These are phyloP conservation scores for Ophion ventricosus DNA, from an alignment of 2,888 invertebrate genomes.

Conservation along the genomic window DNA sequence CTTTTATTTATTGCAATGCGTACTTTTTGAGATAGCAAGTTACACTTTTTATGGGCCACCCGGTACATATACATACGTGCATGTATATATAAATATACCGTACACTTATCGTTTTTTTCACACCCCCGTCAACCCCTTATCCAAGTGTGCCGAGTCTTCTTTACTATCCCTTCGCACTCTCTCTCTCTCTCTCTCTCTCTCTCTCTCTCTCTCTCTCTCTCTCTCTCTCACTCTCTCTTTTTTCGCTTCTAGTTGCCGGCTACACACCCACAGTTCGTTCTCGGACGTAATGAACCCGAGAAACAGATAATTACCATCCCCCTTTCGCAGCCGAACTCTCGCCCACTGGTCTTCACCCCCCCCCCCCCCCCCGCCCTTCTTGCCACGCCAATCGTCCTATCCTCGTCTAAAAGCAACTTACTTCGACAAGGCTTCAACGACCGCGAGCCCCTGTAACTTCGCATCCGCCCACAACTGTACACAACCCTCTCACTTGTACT, in stretches of 20 bases:
- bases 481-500: constrained; percentile 43
- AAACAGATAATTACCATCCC: constrained; percentile 79
- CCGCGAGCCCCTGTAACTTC: constrained; percentile 30
- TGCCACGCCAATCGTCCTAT: constrained; percentile 15
- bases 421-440: constrained; percentile 52
- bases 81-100: neutral
- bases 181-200: constrained; percentile 11
- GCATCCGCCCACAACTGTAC: constrained; percentile 11
- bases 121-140: neutral
- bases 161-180: constrained; percentile 71
- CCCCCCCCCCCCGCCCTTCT: constrained; percentile 1
- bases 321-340: constrained; percentile 56
- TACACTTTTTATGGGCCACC: neutral
- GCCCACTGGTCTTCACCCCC: constrained; percentile 24
- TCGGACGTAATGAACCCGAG: constrained; percentile 78
- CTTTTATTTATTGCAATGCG: neutral
- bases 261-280: constrained; percentile 1
- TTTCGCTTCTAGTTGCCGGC: constrained; percentile 57
- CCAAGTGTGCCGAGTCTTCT: constrained; percentile 75
- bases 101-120: neutral
- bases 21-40: neutral
- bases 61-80: neutral
- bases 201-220: constrained; percentile 6
- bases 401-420: constrained; percentile 36
- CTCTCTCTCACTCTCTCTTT: constrained; percentile 42